Evolutionary conservation across 2,888 invertebrate species (phyloP).

Genomic region (Empis stercorea): DNA sequence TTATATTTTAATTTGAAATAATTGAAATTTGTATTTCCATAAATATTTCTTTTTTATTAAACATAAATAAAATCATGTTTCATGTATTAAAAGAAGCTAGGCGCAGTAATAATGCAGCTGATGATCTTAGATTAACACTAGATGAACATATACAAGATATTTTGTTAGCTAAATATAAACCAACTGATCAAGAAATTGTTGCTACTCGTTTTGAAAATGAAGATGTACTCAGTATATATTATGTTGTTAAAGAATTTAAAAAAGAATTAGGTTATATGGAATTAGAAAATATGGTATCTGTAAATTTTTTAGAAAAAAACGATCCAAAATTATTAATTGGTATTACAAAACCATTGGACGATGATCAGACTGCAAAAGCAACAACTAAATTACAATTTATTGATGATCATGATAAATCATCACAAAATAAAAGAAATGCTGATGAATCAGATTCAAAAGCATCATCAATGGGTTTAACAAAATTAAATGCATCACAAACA

Average conservation of each 20-base stretch:
- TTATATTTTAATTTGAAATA: too few relatives aligned
- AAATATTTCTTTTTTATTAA: too few relatives aligned
- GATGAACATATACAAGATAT: not conserved
- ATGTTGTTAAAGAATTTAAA: conserved; percentile 20
- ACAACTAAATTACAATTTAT: conserved; percentile 7
- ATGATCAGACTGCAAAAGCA: conserved; percentile 10
- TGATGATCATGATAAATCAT: not conserved
- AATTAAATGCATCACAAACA: conserved; percentile 13
- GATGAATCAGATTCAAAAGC: conserved; percentile 1
- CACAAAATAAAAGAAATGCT: not conserved
- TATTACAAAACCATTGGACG: conserved; percentile 14
- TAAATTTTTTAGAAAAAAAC: conserved; percentile 28
- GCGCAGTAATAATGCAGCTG: too few relatives aligned
- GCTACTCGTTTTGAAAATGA: conserved; percentile 2
- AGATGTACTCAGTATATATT: conserved; percentile 25
- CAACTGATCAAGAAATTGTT: too few relatives aligned
- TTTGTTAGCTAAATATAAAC: not conserved
- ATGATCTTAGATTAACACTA: not conserved
- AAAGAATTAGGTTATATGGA: conserved; percentile 20
- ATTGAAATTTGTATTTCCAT: too few relatives aligned
- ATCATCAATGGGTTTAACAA: not conserved
- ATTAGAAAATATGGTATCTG: conserved; percentile 27
- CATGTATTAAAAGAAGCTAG: too few relatives aligned
- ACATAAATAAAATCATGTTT: too few relatives aligned
- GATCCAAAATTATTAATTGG: conserved; percentile 29